Conservation (phyloP, 1,140 invertebrate species). For the Eumeta japonica region DNA sequence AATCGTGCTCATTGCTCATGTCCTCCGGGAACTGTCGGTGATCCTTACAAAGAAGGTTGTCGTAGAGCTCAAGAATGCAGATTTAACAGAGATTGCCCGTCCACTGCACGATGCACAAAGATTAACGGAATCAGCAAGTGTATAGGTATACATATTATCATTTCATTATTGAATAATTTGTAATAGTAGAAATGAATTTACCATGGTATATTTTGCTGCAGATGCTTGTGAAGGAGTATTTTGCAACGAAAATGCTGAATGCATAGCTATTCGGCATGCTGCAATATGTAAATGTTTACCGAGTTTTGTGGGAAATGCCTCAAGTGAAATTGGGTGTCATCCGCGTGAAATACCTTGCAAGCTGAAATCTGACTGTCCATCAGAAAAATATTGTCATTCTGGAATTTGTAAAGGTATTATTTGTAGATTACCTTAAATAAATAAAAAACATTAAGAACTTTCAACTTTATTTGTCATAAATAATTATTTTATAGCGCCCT, state of each 20-base stretch:
- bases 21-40: constrained; percentile 73
- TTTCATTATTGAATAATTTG: constrained; percentile 3
- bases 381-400: constrained; percentile 80
- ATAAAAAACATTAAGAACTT: constrained; percentile 6
- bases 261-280: constrained; percentile 68
- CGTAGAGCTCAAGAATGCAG: constrained; percentile 74
- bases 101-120: constrained; percentile 70
- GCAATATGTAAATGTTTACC: constrained; percentile 74
- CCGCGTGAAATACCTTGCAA: constrained; percentile 72
- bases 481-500: constrained; percentile 64
- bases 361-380: constrained; percentile 69
- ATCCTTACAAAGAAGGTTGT: constrained; percentile 80
- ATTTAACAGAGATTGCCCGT: constrained; percentile 74
- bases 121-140: constrained; percentile 72
- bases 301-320: constrained; percentile 76
- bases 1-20: constrained; percentile 82
- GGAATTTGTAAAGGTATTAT: constrained; percentile 75
- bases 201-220: constrained; percentile 28
- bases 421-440: constrained; percentile 18
- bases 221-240: constrained; percentile 73
- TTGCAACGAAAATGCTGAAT: constrained; percentile 84
- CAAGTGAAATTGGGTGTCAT: constrained; percentile 70
- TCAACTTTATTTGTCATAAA: constrained; percentile 4
- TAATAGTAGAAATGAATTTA: constrained; percentile 15
- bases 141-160: constrained; percentile 48